Conservation (phyloP, 1,140 invertebrate genomes). For the Zelostemma sp. region DNA sequence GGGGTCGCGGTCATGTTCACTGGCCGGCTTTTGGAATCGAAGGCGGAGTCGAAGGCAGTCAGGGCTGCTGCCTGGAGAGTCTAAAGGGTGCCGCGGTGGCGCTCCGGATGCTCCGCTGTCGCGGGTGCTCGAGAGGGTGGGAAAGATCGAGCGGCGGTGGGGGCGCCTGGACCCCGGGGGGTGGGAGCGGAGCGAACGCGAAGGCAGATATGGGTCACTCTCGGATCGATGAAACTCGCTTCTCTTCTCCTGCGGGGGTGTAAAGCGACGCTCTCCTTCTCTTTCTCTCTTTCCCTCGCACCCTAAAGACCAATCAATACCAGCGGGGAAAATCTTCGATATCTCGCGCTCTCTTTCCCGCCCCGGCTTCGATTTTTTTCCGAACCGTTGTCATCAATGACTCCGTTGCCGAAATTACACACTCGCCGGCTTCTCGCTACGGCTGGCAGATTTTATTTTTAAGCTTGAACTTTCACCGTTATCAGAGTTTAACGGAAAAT, state of each 20-base stretch:
- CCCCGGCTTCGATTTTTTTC: conserved; percentile 13
- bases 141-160: conserved; percentile 12
- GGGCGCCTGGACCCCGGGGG: conserved; percentile 17
- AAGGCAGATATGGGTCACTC: conserved; percentile 68
- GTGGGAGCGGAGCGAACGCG: neutral
- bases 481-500: too few species aligned
- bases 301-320: conserved; percentile 68
- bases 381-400: neutral
- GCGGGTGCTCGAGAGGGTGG: neutral
- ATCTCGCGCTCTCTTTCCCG: conserved; percentile 46
- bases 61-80: conserved; percentile 28
- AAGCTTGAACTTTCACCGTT: too few species aligned
- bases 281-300: conserved; percentile 16
- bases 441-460: too few species aligned
- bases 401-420: too few species aligned
- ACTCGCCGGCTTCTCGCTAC: too few species aligned
- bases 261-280: conserved; percentile 45
- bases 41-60: conserved; percentile 32
- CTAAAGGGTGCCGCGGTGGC: conserved; percentile 38
- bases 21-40: too few species aligned
- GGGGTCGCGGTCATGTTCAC: too few species aligned
- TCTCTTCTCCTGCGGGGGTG: conserved; percentile 40
- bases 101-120: conserved; percentile 33
- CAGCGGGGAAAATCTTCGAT: conserved; percentile 60
- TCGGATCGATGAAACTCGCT: conserved; percentile 64